phyloP scores from a whole-genome alignment of 2,888 invertebrate species.

The Leptinotarsa juncta region DNA sequence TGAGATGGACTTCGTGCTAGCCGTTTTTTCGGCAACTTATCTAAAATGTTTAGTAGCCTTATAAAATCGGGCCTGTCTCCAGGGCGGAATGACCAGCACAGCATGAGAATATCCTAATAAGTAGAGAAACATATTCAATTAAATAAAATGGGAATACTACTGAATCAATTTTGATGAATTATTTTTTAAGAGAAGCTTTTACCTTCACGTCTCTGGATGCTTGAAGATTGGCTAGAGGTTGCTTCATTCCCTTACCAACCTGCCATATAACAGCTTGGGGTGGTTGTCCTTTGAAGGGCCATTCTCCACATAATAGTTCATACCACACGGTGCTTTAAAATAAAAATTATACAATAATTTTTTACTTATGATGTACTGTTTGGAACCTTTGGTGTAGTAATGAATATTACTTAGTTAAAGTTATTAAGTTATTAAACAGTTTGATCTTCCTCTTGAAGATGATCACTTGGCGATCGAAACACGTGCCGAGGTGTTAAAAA shows the following conservation, averaged over 20 bases:
- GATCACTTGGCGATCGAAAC: too few relatives aligned
- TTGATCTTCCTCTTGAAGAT: too few relatives aligned
- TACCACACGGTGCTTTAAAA: slow-evolving; percentile 94
- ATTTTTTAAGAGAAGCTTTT: slow-evolving; percentile 39
- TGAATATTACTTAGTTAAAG: too few relatives aligned
- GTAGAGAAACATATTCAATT: slow-evolving; percentile 34
- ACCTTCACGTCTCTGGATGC: slow-evolving; percentile 97
- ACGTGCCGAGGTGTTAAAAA: too few relatives aligned
- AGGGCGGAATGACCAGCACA: slow-evolving; percentile 93
- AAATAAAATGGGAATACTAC: not conserved
- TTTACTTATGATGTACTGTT: too few relatives aligned
- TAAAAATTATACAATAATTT: not conserved
- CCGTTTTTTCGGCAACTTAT: slow-evolving; percentile 94
- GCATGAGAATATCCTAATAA: slow-evolving; percentile 92
- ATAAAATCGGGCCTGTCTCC: slow-evolving; percentile 92
- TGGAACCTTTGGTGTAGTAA: too few relatives aligned
- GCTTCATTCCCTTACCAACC: slow-evolving; percentile 96
- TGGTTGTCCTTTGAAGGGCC: slow-evolving; percentile 94
- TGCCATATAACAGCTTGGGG: slow-evolving; percentile 98
- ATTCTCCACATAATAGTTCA: slow-evolving; percentile 94
- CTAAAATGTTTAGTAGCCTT: slow-evolving; percentile 84
- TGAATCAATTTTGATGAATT: too few relatives aligned
- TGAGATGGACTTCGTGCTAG: slow-evolving; percentile 97
- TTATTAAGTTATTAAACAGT: too few relatives aligned
- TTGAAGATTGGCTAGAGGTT: slow-evolving; percentile 92